These are phyloP conservation scores for Nannobrachium achirus DNA, from an alignment of 2,113 vertebrate genomes.

Conservation along the genomic window DNA sequence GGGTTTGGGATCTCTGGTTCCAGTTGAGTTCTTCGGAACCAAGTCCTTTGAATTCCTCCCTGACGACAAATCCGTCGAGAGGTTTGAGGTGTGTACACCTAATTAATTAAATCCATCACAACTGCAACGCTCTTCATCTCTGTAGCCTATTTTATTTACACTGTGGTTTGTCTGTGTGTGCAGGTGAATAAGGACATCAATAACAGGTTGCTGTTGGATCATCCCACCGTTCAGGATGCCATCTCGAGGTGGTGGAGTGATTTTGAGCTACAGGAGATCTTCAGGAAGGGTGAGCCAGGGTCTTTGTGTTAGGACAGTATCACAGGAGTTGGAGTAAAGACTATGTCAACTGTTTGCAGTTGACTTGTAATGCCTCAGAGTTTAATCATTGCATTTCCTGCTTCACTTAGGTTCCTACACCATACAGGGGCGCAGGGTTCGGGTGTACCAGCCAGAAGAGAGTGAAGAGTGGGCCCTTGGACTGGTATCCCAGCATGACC, in stretches of 20 bases:
- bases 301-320: no score
- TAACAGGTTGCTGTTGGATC: constrained; percentile 88
- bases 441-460: constrained; percentile 96
- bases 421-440: constrained; percentile 92
- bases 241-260: constrained; percentile 89
- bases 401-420: constrained; percentile 86
- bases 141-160: no score
- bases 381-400: no score
- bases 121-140: not conserved
- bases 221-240: constrained; percentile 86
- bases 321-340: no score
- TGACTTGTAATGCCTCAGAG: no score
- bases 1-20: constrained; percentile 90
- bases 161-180: constrained; percentile 46
- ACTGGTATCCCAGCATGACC: constrained; percentile 91
- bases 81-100: constrained; percentile 87
- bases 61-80: constrained; percentile 87
- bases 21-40: constrained; percentile 93
- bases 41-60: constrained; percentile 89
- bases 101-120: not conserved
- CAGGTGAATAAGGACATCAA: constrained; percentile 90
- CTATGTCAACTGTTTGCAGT: no score
- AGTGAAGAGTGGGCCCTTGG: constrained; percentile 89
- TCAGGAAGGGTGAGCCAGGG: constrained; percentile 88
- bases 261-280: constrained; percentile 95